phyloP scores from a whole-genome alignment of 2,113 vertebrate genomes.

The Thamnaconus septentrionalis region DNA sequence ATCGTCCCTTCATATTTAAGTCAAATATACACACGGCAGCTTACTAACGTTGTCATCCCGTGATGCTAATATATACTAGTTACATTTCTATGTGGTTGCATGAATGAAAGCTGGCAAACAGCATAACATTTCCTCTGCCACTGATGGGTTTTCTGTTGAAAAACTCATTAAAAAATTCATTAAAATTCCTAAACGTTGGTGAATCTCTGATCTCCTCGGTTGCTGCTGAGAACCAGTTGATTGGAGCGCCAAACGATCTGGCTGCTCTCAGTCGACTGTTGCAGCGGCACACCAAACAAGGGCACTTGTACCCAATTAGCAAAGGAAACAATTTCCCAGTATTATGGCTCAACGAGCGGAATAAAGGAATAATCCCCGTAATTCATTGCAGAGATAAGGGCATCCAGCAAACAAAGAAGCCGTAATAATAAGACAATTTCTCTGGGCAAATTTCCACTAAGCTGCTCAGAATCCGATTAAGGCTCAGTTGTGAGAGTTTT shows the following conservation, averaged over 20 bases:
- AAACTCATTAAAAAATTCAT: no score
- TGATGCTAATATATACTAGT: no score
- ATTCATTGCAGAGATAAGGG: constrained; percentile 52
- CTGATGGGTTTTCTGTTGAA: no score
- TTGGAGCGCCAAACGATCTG: constrained; percentile 3
- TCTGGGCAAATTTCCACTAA: constrained; percentile 52
- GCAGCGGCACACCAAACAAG: constrained; percentile 27
- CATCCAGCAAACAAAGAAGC: constrained; percentile 58
- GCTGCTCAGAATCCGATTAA: constrained; percentile 60
- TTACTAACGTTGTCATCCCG: no score
- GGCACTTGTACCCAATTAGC: constrained; percentile 49
- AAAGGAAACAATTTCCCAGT: constrained; percentile 39
- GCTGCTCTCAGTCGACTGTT: constrained; percentile 2
- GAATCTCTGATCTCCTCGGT: not conserved
- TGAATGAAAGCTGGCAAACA: no score
- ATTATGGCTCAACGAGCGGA: constrained; percentile 30
- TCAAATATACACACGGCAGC: no score
- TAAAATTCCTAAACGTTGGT: not conserved
- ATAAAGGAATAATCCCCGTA: constrained; percentile 57
- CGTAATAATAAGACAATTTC: constrained; percentile 61
- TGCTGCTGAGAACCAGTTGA: not conserved
- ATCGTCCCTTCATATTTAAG: no score
- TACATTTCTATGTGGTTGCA: no score
- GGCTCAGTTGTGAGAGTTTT: constrained; percentile 39
- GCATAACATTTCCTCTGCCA: no score